Evolutionary conservation across 2,888 invertebrate genomes (phyloP).

Genomic region (Ormyrus labotus): DNA sequence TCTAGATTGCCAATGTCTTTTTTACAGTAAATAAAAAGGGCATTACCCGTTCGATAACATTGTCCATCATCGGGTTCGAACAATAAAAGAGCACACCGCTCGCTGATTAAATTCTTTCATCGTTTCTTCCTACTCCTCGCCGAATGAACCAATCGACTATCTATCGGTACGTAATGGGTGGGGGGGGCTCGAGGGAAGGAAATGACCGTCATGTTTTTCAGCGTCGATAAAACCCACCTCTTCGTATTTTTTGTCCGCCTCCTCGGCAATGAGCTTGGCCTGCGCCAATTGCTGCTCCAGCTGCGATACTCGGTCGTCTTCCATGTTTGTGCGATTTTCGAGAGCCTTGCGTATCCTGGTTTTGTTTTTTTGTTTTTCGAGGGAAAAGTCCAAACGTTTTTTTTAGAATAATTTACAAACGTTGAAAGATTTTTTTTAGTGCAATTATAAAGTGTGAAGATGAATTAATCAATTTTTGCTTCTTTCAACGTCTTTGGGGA

Average conservation of each 20-base stretch:
- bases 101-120: background rate
- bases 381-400: conserved; percentile 18
- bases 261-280: conserved; percentile 99
- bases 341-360: conserved; percentile 97
- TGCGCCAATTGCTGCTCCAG: conserved; percentile 98
- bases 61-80: too few species aligned
- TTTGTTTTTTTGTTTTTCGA: conserved; percentile 6
- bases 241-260: conserved; percentile 99
- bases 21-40: too few species aligned
- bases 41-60: too few species aligned
- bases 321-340: conserved; percentile 99
- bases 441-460: background rate
- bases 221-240: conserved; percentile 84
- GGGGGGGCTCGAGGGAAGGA: background rate
- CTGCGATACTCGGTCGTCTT: conserved; percentile 98
- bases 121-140: background rate
- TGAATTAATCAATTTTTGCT: background rate
- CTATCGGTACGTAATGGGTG: background rate
- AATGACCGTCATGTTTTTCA: conserved; percentile 25
- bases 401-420: conserved; percentile 16
- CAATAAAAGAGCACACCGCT: too few species aligned
- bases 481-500: conserved; percentile 36
- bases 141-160: conserved; percentile 31
- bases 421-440: conserved; percentile 31
- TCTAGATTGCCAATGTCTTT: too few species aligned